Evolutionary conservation across 2,113 vertebrate genomes (phyloP), one percentile per base, ranked within the genome.

Genomic region (Melanotaenia duboulayi): DNA sequence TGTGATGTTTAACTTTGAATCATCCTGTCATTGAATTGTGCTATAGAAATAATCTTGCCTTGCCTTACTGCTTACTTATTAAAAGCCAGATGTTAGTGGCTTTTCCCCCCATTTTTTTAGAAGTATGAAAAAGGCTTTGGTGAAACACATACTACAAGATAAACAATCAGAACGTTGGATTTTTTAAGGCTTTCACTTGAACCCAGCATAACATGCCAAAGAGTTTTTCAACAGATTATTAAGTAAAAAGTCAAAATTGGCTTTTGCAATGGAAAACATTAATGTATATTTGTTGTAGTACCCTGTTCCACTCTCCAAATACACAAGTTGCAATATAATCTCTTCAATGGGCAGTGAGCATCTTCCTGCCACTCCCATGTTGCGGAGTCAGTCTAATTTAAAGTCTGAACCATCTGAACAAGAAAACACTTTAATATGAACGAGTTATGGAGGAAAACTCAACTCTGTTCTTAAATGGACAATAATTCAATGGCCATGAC

Each of bases 401-500:
- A 87, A 89, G 71, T 78, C 71, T 66, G n/a, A 68, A 44, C 58
- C 46, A 61, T 76, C 62, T 12, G 42, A 57, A 50, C 56, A 14
- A 50, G 74, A 61, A n/a, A 76, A 83, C 55, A 40, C 76, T 70
- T 35, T 7, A 59, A 76, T 56, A 71, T 57, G 64, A 84, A 49
- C 44, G 70, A 80, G 81, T 75, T 85, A 86, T 72, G 74, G 52
- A 77, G 73, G 73, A 61, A 85, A 84, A 85, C 65, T 82, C 75
- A 76, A 63, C 83, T 86, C 81, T 71, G 50, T 70, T 87, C 71
- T 89, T 85, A 89, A 87, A 91, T 86, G 81, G 88, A 87, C 83
- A 86, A 87, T 90, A 90, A 93, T 83, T 89, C 85, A 90, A 87
- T 39, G 84, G 25, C 84, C 23, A 82, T 90, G 88, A 91, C 90